Conservation (phyloP, 2,113 vertebrate genomes). For the Sinocyclocheilus rhinocerous region DNA sequence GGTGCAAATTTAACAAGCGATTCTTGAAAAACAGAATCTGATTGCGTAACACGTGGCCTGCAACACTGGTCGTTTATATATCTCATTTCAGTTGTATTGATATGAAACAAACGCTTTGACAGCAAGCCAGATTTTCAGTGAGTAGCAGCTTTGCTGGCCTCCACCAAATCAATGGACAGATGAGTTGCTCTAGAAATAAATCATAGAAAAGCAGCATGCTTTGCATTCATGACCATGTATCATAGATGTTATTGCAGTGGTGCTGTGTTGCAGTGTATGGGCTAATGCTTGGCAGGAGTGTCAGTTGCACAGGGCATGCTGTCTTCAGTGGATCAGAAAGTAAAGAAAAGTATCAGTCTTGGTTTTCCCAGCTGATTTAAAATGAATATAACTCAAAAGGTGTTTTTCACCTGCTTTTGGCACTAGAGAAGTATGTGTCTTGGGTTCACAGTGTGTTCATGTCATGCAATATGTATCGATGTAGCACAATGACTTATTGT, state of each 20-base stretch:
- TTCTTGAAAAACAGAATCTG: not conserved
- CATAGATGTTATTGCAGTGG: slow-evolving; percentile 36
- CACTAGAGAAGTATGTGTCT: not conserved
- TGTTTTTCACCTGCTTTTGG: not conserved
- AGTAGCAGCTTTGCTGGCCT: slow-evolving; percentile 34
- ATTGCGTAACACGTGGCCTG: not conserved
- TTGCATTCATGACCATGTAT: slow-evolving; percentile 12
- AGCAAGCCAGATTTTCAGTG: slow-evolving; percentile 1
- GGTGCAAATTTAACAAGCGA: not conserved
- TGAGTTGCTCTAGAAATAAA: slow-evolving; percentile 27
- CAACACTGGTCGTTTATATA: not conserved
- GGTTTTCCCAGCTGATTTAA: not conserved
- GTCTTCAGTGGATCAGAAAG: not conserved
- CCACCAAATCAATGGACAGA: slow-evolving; percentile 20
- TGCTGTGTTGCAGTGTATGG: slow-evolving; percentile 6
- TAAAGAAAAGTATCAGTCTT: not conserved
- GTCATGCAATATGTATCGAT: not conserved
- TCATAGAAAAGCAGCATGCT: slow-evolving; percentile 14
- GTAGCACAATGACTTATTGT: not conserved
- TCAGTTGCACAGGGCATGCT: slow-evolving; percentile 1
- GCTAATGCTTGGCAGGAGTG: slow-evolving; percentile 1
- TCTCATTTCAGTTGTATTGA: slow-evolving; percentile 7
- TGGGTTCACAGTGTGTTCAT: not conserved
- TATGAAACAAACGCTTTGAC: slow-evolving; percentile 2
- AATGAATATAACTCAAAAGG: not conserved